Evolutionary conservation across 2,113 vertebrate species (phyloP), one percentile per base, ranked within the genome.

Genomic region (Tupaia tana): DNA sequence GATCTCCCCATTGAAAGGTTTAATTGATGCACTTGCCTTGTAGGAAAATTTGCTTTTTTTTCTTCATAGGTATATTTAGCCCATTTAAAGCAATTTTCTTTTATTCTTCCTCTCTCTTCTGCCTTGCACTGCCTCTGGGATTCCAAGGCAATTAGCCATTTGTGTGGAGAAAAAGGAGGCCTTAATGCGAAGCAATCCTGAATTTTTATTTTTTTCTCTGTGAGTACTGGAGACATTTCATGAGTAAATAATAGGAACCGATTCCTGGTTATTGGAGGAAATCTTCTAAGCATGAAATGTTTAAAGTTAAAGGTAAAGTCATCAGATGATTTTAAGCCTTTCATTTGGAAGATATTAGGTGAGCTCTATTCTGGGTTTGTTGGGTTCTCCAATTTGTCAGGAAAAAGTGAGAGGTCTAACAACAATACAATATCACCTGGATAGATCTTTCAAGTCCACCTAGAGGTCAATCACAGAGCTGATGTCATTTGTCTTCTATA

Each of bases 101-200:
- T 97, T 94, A 92, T 97, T 94, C 83, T 90, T 70, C 59, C 80
- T 97, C 71, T 95, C 69, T 91, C 69, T 97, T 95, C 80, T 97
- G 94, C 63, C 71, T 98, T 96, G 78, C 67, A 95, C 96, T 95
- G 63, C 94, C 84, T 97, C 97, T 97, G 95, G 97, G 96, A 91
- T 86, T 94, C 81, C 86, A 93, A 98, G 34, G 89, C 92, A 98
- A 98, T 98, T 97, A 98, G 91, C 63, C 86, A 86, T 88, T 97
- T 96, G 78, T 80, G 74, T 93, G 86, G 64, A 96, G 91, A 77
- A 92, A 20, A 52, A 94, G 29, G 54, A 90, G 75, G 83, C 63
- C 71, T 87, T 86, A 91, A 91, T 91, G 78, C 79, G 90, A 61
- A 98, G 83, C 75, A 86, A 95, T 94, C 56, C 15, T 0, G n/a